Evolutionary conservation across 2,797 vertebrate genomes (phyloP), one percentile per base, ranked within the genome.

Genomic region (Bovichtus diacanthus): DNA sequence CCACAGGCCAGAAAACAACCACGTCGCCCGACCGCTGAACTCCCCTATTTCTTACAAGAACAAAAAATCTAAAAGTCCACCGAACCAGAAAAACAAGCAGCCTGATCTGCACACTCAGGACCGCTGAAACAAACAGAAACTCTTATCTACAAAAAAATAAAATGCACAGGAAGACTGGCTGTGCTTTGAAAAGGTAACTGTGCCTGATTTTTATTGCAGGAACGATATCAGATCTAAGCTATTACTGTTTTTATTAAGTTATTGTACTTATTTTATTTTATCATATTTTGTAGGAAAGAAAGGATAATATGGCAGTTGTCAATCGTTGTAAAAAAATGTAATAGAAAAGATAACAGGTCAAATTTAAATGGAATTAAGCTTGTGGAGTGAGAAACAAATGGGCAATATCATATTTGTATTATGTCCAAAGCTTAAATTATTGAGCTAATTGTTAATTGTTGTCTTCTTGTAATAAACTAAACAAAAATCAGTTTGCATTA

Each of bases 1-100:
- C 87, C 85, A 71, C 78, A 82, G 82, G 90, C 86, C 88, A 90
- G 81, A 91, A 93, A 92, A 93, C 82, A 91, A 90, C 74, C 78
- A 64, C 34, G 21, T 80, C 3, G 60, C 59, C 79, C 70, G 6
- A 78, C 58, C 58, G 23, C 82, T 81, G 76, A 85, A 83, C 80
- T 81, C 50, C 67, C 23, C 67, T 44, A 44, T 76, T 86, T 59
- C 72, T 88, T 60, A 76, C 60, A 16, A 47, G 62, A 78, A 74
- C 63, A 87, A 75, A 87, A n/a, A 87, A 79, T 76, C 61, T n/a
- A 78, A 84, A 83, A 81, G 81, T 78, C 77, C 73, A 58, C 49
- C 10, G 21, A 82, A 78, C 50, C 74, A 88, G 78, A 73, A 86
- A 84, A 84, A 83, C 76, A 84, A 86, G 75, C 77, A 70, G 60